Evolutionary conservation across 2,113 vertebrate genomes (phyloP).

Genomic region (Hippocampus abdominalis): DNA sequence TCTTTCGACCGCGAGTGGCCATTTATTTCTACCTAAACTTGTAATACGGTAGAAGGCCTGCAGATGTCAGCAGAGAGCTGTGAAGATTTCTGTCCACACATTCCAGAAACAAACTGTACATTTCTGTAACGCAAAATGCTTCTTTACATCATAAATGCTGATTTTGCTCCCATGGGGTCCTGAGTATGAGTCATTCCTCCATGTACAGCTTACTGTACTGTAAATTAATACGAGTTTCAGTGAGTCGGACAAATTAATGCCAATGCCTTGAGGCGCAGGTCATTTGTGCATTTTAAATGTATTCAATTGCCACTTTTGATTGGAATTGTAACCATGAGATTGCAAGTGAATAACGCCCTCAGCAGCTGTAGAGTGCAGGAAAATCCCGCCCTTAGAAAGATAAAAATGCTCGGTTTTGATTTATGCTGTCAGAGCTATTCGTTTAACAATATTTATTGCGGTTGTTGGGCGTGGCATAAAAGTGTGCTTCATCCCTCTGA

Average conservation of each 20-base stretch:
- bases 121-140: not conserved
- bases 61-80: conserved; percentile 49
- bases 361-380: not conserved
- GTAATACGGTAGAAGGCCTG: conserved; percentile 16
- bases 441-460: not conserved
- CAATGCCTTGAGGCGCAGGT: not conserved
- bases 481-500: not conserved
- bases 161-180: not conserved
- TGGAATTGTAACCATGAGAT: not conserved
- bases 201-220: not conserved
- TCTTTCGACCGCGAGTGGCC: not conserved
- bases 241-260: not conserved
- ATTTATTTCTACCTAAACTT: not conserved
- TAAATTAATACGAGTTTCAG: not conserved
- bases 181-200: not conserved
- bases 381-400: too few relatives aligned
- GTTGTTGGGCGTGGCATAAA: not conserved
- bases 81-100: not conserved
- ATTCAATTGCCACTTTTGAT: not conserved
- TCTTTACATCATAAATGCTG: not conserved
- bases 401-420: not conserved
- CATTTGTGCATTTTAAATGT: not conserved
- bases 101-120: not conserved
- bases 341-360: not conserved
- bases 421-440: not conserved